Evolutionary conservation across 2,888 invertebrate species (phyloP).

Genomic region (Dicycla oo): DNA sequence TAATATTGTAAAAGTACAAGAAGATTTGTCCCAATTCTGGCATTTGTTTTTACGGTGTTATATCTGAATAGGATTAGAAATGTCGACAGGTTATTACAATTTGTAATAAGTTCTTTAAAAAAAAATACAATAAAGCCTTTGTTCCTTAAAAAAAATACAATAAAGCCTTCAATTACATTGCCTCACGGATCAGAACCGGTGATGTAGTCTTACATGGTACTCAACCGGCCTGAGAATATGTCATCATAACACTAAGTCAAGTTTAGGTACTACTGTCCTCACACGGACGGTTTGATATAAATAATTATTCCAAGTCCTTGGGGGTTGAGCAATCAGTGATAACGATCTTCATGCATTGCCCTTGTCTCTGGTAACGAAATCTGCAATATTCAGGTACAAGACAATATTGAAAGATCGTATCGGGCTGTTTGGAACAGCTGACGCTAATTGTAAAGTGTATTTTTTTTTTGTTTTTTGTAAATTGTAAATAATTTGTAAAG

Average conservation of each 20-base stretch:
- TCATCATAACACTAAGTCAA: conserved; percentile 61
- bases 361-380: conserved; percentile 29
- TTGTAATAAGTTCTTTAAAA: no score
- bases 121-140: conserved; percentile 32
- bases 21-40: neutral
- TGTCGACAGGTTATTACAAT: conserved; percentile 51
- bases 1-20: neutral
- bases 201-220: conserved; percentile 39
- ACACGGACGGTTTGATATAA: conserved; percentile 53
- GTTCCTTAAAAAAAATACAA: no score
- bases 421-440: neutral
- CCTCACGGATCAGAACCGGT: conserved; percentile 39
- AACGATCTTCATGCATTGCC: conserved; percentile 46
- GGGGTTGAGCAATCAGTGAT: conserved; percentile 36
- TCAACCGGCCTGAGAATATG: conserved; percentile 47
- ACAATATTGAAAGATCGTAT: conserved; percentile 16
- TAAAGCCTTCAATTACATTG: conserved; percentile 47
- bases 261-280: conserved; percentile 57
- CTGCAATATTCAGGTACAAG: neutral
- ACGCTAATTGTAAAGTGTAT: no score
- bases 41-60: neutral
- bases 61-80: conserved; percentile 42
- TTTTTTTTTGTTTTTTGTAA: no score
- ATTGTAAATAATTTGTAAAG: neutral
- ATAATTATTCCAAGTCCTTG: conserved; percentile 60